A percentile compares a stretch with the other conserved stretches of the same genome.
phyloP scores from a whole-genome alignment of 2,797 vertebrate genomes.

The Cossypha caffra region DNA sequence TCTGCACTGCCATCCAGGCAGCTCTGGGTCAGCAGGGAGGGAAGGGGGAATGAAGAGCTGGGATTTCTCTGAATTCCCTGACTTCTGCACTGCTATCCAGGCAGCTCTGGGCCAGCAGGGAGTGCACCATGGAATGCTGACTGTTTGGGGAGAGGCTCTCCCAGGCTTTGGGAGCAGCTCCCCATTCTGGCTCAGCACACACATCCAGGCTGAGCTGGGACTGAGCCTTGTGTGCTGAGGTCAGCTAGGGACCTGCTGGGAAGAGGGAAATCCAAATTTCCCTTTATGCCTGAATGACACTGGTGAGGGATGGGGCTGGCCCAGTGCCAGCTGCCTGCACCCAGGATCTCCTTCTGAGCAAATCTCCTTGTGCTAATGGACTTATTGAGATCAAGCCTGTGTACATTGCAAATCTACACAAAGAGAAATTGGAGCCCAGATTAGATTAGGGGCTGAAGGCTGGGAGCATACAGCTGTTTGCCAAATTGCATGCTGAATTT shows the following conservation, averaged over 20 bases:
- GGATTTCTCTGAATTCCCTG: neutral
- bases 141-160: neutral
- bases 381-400: neutral
- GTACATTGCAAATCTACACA: neutral
- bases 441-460: constrained; percentile 29
- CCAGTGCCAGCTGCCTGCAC: neutral
- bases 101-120: neutral
- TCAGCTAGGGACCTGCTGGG: neutral
- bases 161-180: neutral
- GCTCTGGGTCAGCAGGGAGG: neutral
- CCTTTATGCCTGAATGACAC: neutral
- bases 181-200: rapidly evolving
- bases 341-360: neutral
- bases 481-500: constrained; percentile 10
- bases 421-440: constrained; percentile 29
- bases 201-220: rapidly evolving
- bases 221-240: neutral
- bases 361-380: constrained; percentile 19
- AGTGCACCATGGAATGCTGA: neutral
- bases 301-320: neutral
- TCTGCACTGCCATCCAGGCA: neutral
- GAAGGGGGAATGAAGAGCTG: neutral
- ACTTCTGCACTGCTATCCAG: neutral
- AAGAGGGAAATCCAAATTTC: neutral
- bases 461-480: neutral